Percentiles rank a stretch among this genome's conserved stretches.
Conservation (phyloP, 2,888 invertebrate genomes). For the Aleiodes leptofemur region DNA sequence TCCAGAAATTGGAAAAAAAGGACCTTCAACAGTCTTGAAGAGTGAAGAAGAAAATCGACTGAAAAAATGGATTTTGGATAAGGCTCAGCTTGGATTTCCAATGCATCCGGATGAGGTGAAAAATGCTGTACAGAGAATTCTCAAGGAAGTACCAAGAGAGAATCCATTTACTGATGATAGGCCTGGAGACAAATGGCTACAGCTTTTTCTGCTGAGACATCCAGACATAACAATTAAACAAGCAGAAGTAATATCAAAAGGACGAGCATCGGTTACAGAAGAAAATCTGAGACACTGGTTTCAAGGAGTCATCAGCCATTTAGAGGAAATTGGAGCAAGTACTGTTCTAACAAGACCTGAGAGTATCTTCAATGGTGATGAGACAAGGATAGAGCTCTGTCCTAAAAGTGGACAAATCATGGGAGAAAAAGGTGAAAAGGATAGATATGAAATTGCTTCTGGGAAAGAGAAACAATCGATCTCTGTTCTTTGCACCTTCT, state of each 20-base stretch:
- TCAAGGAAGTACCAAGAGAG: constrained; percentile 46
- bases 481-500: constrained; percentile 51
- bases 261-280: constrained; percentile 57
- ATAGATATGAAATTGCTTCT: constrained; percentile 52
- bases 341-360: constrained; percentile 48
- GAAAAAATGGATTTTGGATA: constrained; percentile 55
- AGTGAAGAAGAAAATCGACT: constrained; percentile 49
- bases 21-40: background rate
- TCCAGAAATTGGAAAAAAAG: constrained; percentile 44
- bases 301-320: constrained; percentile 51
- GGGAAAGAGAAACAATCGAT: constrained; percentile 56
- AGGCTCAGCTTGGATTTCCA: constrained; percentile 58
- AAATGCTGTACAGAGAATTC: constrained; percentile 56
- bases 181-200: constrained; percentile 62
- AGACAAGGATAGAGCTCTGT: constrained; percentile 51
- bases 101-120: constrained; percentile 60
- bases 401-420: constrained; percentile 55
- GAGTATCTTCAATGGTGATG: constrained; percentile 56
- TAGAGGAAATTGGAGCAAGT: constrained; percentile 51
- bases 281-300: constrained; percentile 57
- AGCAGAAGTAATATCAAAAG: constrained; percentile 58
- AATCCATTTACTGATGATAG: constrained; percentile 57
- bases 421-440: constrained; percentile 50
- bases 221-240: constrained; percentile 57
- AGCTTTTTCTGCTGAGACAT: constrained; percentile 60